phyloP scores from a whole-genome alignment of 35 echinoderm and acorn worm genomes.

The Lytechinus pictus region DNA sequence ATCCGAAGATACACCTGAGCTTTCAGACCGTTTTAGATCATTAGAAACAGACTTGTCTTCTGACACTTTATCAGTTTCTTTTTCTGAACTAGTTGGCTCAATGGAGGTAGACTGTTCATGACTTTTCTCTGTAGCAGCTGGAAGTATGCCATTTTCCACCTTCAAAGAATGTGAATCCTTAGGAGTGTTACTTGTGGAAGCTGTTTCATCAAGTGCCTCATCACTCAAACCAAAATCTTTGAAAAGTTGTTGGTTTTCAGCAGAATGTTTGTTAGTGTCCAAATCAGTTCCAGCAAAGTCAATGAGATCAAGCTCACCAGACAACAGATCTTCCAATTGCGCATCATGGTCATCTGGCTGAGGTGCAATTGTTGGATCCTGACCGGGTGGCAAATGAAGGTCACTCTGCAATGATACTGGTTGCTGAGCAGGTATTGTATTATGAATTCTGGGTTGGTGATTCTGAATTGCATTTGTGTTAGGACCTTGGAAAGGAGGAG shows the following conservation, averaged over 20 bases:
- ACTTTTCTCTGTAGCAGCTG: not conserved
- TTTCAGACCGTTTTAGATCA: constrained; percentile 52
- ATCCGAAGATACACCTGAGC: not conserved
- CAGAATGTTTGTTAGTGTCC: constrained; percentile 96
- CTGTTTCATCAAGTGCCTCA: constrained; percentile 44
- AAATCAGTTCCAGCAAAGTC: constrained; percentile 90
- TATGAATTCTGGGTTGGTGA: not conserved
- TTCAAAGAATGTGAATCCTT: not conserved
- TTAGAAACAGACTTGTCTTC: not conserved
- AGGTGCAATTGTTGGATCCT: constrained; percentile 22
- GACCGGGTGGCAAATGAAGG: constrained; percentile 17
- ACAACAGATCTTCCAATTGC: constrained; percentile 88
- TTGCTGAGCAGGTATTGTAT: constrained; percentile 13
- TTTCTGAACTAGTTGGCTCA: not conserved
- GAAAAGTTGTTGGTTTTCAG: constrained; percentile 96
- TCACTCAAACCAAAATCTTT: constrained; percentile 91
- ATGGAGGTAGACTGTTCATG: not conserved
- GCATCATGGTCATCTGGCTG: constrained; percentile 85
- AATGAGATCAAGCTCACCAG: constrained; percentile 92
- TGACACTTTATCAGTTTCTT: not conserved
- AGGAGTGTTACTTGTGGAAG: not conserved
- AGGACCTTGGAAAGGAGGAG: constrained; percentile 21
- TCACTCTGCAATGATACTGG: constrained; percentile 25
- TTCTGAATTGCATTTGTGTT: constrained; percentile 26
- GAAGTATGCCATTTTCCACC: not conserved